Base-by-base conservation (phyloP, 2,888 invertebrate genomes). In the Encarsia formosa region DNA sequence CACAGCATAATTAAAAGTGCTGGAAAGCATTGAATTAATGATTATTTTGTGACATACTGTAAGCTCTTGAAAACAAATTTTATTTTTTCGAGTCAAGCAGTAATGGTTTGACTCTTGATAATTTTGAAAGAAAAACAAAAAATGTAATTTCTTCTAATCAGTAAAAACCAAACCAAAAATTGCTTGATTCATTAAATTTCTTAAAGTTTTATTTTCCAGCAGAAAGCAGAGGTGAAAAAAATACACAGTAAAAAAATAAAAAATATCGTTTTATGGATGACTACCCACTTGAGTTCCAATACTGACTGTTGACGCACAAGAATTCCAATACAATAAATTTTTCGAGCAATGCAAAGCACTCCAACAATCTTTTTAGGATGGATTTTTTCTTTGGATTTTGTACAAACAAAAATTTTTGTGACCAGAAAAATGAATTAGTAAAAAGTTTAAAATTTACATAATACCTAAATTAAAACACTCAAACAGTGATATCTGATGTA, bases 301-400 rank as follows among this genome's bases (percentile, higher is more conserved):
- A 46, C 29, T 47, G 35, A 9, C 34, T 26, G 34, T 51, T 34
- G 51, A 51, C 45, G 43, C 51, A 35, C 35, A 19, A n/a, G 4
- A 29, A 22, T 13, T 20, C 26, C 15, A 20, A 16, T 40, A 3
- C 16, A 22, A 38, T 19, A n/a, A n/a, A n/a, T n/a, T n/a, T n/a
- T n/a, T n/a, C n/a, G n/a, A n/a, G n/a, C n/a, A n/a, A n/a, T n/a
- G n/a, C n/a, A n/a, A n/a, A n/a, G n/a, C n/a, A n/a, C n/a, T n/a
- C n/a, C n/a, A n/a, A n/a, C n/a, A n/a, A n/a, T n/a, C n/a, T n/a
- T n/a, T n/a, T n/a, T n/a, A n/a, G n/a, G n/a, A n/a, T n/a, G n/a
- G n/a, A n/a, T n/a, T n/a, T n/a, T n/a, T n/a, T n/a, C n/a, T n/a
- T n/a, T n/a, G n/a, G n/a, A n/a, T n/a, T n/a, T n/a, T n/a, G n/a